Conservation (phyloP, 1,140 invertebrate genomes). For the Hesperophylax magnus region DNA sequence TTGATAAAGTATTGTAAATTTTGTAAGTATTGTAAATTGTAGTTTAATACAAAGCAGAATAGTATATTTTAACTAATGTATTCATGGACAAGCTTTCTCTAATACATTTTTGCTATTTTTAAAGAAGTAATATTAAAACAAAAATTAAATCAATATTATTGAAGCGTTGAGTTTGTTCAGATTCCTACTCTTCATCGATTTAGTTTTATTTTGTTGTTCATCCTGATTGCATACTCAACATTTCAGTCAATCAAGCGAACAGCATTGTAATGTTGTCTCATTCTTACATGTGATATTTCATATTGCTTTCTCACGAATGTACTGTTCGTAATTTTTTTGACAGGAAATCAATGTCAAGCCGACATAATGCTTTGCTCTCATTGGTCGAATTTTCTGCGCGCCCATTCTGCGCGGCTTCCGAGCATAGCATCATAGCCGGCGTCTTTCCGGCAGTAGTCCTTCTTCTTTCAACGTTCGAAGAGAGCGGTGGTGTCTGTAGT, state of each 20-base stretch:
- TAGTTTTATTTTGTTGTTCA: neutral
- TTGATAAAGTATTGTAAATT: no score
- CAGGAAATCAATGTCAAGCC: conserved; percentile 47
- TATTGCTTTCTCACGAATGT: conserved; percentile 23
- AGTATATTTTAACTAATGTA: no score
- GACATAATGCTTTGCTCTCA: conserved; percentile 11
- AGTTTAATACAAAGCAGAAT: no score
- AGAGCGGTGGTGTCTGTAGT: conserved; percentile 43
- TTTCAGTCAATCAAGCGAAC: neutral
- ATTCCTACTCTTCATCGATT: neutral
- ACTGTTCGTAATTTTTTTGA: conserved; percentile 18
- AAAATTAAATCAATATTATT: no score
- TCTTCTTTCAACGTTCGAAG: conserved; percentile 50
- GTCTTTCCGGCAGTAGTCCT: conserved; percentile 47
- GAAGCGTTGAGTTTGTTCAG: no score
- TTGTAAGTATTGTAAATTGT: no score
- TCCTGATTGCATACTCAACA: neutral
- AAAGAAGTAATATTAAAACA: no score
- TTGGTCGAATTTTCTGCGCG: conserved; percentile 43
- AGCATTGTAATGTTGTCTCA: conserved; percentile 15
- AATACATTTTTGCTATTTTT: no score
- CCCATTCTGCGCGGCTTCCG: conserved; percentile 40
- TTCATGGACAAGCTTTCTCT: no score
- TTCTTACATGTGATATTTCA: neutral
- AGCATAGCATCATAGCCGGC: conserved; percentile 42